These are phyloP conservation scores for Rhinolophus sinicus DNA, from an alignment of 2,113 vertebrate genomes.

Conservation along the genomic window DNA sequence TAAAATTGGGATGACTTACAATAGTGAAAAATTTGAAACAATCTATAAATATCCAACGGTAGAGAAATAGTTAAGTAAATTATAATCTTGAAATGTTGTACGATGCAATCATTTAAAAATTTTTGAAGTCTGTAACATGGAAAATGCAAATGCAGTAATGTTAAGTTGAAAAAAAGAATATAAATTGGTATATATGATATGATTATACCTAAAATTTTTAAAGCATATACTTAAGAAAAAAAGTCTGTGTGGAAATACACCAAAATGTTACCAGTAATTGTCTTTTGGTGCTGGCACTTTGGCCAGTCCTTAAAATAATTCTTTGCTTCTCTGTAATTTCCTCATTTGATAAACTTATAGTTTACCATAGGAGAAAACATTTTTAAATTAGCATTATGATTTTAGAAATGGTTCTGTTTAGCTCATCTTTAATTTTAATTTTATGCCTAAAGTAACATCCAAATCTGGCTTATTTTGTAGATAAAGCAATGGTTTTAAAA, in stretches of 20 bases:
- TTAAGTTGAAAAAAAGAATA: neutral
- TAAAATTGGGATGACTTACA: neutral
- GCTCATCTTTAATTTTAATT: slow-evolving; percentile 47
- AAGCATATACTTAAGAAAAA: neutral
- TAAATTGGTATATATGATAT: neutral
- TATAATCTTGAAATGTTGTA: neutral
- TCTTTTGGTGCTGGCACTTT: neutral
- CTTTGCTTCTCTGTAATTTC: neutral
- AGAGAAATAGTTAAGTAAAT: neutral
- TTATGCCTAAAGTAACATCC: slow-evolving; percentile 62
- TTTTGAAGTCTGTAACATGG: neutral
- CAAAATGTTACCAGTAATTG: neutral
- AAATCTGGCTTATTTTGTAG: slow-evolving; percentile 83
- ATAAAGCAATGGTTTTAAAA: slow-evolving; percentile 98
- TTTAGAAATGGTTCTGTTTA: slow-evolving; percentile 24
- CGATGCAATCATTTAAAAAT: neutral
- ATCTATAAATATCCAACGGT: neutral
- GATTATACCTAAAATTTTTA: neutral
- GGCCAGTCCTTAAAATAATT: slow-evolving; percentile 43
- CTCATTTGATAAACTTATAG: neutral
- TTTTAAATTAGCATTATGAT: neutral
- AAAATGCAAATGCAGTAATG: neutral
- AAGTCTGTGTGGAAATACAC: neutral
- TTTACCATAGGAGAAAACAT: slow-evolving; percentile 6
- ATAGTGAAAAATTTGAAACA: neutral